These are phyloP conservation scores for Drosophila nr. fundita DNA, from an alignment of 2,888 invertebrate genomes.

Conservation along the genomic window DNA sequence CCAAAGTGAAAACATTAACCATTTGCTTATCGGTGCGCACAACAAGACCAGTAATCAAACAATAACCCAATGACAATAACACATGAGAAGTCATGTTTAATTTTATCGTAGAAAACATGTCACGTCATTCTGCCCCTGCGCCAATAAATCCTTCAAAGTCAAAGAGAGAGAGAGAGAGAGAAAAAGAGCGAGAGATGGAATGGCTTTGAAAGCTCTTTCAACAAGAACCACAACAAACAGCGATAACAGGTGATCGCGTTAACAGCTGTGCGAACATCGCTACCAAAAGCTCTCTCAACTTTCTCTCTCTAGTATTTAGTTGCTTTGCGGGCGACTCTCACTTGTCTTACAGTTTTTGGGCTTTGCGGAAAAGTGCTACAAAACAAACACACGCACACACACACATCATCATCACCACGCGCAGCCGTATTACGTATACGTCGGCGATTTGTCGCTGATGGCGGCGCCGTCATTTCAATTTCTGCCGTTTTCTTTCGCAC, in stretches of 20 bases:
- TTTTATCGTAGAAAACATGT: conserved; percentile 22
- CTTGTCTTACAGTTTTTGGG: conserved; percentile 62
- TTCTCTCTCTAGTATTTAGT: conserved; percentile 24
- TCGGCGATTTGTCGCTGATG: conserved; percentile 40
- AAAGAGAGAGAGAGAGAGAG: conserved; percentile 13
- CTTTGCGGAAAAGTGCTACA: conserved; percentile 72
- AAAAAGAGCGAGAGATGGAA: conserved; percentile 11
- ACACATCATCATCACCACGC: conserved; percentile 7
- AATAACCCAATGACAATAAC: conserved; percentile 20
- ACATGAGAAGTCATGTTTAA: conserved; percentile 7
- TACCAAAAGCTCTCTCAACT: conserved; percentile 47
- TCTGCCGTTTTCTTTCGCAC: conserved; percentile 66
- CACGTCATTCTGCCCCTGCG: background rate
- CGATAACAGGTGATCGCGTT: conserved; percentile 62
- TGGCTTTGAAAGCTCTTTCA: conserved; percentile 6
- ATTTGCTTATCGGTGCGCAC: conserved; percentile 34
- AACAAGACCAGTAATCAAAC: conserved; percentile 12
- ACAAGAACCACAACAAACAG: background rate
- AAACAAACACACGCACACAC: conserved; percentile 21
- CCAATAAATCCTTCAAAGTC: conserved; percentile 29
- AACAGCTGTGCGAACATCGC: conserved; percentile 36
- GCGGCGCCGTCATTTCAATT: conserved; percentile 55
- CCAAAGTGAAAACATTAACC: conserved; percentile 18
- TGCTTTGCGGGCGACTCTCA: conserved; percentile 20
- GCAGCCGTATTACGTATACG: conserved; percentile 67